A percentile compares a stretch with the other conserved stretches of the same genome.
phyloP scores from a whole-genome alignment of 2,113 vertebrate genomes.

The Plectropomus leopardus region DNA sequence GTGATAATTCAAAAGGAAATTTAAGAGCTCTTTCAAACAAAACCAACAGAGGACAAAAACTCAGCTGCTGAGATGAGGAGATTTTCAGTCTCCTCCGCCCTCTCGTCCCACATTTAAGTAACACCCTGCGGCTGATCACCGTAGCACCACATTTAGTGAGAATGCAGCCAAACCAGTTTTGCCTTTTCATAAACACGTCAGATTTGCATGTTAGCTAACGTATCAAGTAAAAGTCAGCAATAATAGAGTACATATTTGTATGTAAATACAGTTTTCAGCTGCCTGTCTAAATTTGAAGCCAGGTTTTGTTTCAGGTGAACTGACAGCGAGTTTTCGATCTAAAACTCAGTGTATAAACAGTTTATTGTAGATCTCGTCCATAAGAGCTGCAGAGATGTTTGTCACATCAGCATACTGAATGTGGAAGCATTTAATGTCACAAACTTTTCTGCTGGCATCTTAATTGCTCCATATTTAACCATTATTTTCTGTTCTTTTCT shows the following conservation, averaged over 20 bases:
- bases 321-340: not conserved
- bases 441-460: not conserved
- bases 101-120: no score
- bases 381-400: not conserved
- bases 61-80: no score
- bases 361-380: not conserved
- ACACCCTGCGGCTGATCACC: no score
- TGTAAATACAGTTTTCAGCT: not conserved
- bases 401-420: constrained; percentile 2
- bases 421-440: constrained; percentile 6
- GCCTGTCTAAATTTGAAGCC: not conserved
- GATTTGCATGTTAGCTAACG: not conserved
- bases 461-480: not conserved
- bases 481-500: not conserved
- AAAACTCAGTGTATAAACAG: not conserved
- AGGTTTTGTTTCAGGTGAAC: not conserved
- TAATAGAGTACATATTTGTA: not conserved
- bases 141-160: no score
- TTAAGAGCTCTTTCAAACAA: no score
- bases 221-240: not conserved
- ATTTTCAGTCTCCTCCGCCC: no score
- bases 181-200: not conserved
- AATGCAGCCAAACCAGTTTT: not conserved
- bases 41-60: no score
- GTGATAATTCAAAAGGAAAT: no score